Evolutionary conservation across 1,140 invertebrate species (phyloP), one percentile per base, ranked within the genome.

Genomic region (Anthonomus grandis): DNA sequence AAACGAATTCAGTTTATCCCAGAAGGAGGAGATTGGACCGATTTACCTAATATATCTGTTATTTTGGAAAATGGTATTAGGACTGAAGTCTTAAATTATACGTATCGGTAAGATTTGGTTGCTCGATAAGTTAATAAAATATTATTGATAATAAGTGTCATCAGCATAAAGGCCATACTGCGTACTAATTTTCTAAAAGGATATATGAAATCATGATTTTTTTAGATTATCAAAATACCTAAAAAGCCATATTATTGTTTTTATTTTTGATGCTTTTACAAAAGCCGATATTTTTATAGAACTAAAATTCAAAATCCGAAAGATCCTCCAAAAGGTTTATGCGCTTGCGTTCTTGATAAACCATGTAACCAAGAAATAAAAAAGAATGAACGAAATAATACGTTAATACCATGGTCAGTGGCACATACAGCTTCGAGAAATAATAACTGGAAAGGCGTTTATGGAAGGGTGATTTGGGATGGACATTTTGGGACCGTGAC

Each of bases 321-420:
- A 8, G 86, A 86, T 8, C 75, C 75, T 4, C 72, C 85, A 51
- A 78, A 88, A 57, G 91, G 91, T 23, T 90, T 94, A 25, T 95
- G 91, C 71, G 75, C 78, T 10, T 95, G 91, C 76, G 83, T 83
- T 3, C 72, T 64, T 8, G 83, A 80, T 5, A 78, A 77, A 59
- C 10, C 77, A 0, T 93, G 90, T 74, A 82, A 87, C 67, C 78
- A 86, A 0, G n/a, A n/a, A n/a, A 71, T 75, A 59, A 87, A 91
- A 72, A 81, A 83, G 45, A 91, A 94, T 75, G 86, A 15, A 2
- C 13, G 25, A 27, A 27, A 84, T 68, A 87, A 90, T 71, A 93
- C 91, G 1, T 70, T 94, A 27, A 89, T 95, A 48, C 91, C 92
- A 1, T 95, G 91, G 91, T 93, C 90, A 70, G 75, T 94, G 51